Conservation (phyloP, 2,113 vertebrate genomes). For the Vimba vimba region DNA sequence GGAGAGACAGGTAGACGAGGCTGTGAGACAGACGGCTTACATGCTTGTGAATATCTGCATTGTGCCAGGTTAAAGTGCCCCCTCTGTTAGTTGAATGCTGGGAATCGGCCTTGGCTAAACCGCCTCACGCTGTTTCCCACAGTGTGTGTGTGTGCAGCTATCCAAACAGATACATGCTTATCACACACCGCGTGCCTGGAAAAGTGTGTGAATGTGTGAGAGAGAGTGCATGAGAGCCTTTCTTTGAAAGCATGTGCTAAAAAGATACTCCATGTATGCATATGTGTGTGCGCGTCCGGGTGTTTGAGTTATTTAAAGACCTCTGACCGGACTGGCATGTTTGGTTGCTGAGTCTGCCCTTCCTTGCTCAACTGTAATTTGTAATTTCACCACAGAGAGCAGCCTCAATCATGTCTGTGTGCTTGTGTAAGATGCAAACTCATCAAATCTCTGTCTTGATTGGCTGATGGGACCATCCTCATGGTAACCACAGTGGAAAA, state of each 20-base stretch:
- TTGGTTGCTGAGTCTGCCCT: conserved; percentile 56
- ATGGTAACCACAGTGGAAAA: conserved; percentile 66
- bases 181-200: conserved; percentile 44
- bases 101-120: conserved; percentile 28
- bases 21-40: conserved; percentile 24
- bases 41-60: conserved; percentile 6
- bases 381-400: conserved; percentile 57
- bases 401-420: conserved; percentile 35
- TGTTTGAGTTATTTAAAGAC: conserved; percentile 68
- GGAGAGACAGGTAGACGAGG: not conserved
- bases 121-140: conserved; percentile 38
- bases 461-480: conserved; percentile 62
- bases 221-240: conserved; percentile 27
- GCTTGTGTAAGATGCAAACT: conserved; percentile 56
- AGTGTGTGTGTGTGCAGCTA: conserved; percentile 46
- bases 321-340: conserved; percentile 61
- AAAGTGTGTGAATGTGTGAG: conserved; percentile 31
- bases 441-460: conserved; percentile 44
- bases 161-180: conserved; percentile 48
- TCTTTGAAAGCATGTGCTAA: conserved; percentile 35
- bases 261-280: conserved; percentile 19
- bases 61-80: conserved; percentile 8
- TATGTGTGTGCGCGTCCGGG: conserved; percentile 3
- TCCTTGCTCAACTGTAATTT: conserved; percentile 54
- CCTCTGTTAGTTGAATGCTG: conserved; percentile 31